Evolutionary conservation across 2,888 invertebrate genomes (phyloP).

Genomic region (Pogonocherus hispidulus): DNA sequence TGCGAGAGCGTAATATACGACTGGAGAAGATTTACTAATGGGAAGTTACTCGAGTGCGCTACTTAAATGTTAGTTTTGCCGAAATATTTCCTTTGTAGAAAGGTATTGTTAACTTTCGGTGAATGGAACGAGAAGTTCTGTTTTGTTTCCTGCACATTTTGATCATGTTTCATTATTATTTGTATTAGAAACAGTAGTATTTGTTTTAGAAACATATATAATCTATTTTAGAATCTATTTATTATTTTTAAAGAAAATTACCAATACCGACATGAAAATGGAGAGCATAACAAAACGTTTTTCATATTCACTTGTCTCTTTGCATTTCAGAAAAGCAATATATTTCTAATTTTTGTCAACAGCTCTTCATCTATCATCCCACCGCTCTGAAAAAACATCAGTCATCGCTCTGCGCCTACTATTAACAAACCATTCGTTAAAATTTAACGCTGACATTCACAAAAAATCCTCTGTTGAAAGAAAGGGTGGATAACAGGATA

Average conservation of each 20-base stretch:
- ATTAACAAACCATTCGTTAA: slow-evolving; percentile 16
- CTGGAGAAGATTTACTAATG: too few species aligned
- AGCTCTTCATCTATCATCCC: not conserved
- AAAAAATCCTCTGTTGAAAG: slow-evolving; percentile 10
- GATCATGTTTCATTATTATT: too few species aligned
- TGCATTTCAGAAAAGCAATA: not conserved
- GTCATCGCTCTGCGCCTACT: not conserved
- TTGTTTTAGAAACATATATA: too few species aligned
- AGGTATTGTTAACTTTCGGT: too few species aligned
- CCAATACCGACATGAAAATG: slow-evolving; percentile 1
- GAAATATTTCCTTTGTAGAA: too few species aligned
- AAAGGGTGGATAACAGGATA: not conserved
- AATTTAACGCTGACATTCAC: slow-evolving; percentile 1
- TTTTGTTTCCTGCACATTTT: too few species aligned
- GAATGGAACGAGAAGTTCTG: too few species aligned
- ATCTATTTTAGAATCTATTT: too few species aligned
- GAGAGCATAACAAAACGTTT: not conserved
- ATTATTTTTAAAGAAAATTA: not conserved
- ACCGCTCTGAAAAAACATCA: not conserved
- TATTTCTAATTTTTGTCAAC: slow-evolving; percentile 11
- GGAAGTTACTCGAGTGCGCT: too few species aligned
- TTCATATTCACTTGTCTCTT: slow-evolving; percentile 3
- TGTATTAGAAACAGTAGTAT: too few species aligned
- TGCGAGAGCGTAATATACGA: too few species aligned
- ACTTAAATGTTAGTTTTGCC: too few species aligned